Percentiles rank a stretch among this genome's conserved stretches.
Conservation (phyloP, 2,888 invertebrate species). For the Thymelicus acteon region DNA sequence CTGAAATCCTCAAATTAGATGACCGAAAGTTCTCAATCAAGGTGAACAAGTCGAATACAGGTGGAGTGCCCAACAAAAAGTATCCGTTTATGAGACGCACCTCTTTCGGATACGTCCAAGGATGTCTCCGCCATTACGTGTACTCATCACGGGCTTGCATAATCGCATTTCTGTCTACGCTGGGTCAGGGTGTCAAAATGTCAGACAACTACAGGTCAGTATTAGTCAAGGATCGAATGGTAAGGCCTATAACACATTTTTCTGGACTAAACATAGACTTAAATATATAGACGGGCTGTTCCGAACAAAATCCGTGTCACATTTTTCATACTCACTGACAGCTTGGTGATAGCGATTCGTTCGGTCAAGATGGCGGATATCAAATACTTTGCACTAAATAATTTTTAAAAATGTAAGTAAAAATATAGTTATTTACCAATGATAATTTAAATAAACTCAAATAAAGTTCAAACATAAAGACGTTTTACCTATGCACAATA, state of each 20-base stretch:
- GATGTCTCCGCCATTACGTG: slow-evolving; percentile 27
- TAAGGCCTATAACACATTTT: slow-evolving; percentile 10
- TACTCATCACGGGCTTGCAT: slow-evolving; percentile 22
- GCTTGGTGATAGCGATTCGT: too few relatives aligned
- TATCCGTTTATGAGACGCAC: slow-evolving; percentile 10
- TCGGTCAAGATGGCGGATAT: too few relatives aligned
- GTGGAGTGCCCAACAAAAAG: slow-evolving; percentile 6
- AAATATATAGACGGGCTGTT: too few relatives aligned
- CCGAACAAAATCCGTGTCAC: too few relatives aligned
- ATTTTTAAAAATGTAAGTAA: too few relatives aligned
- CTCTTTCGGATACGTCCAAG: slow-evolving; percentile 31
- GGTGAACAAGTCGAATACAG: not conserved
- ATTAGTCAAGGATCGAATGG: slow-evolving; percentile 29
- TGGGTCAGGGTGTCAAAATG: slow-evolving; percentile 43
- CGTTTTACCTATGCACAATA: too few relatives aligned
- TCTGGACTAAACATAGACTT: too few relatives aligned
- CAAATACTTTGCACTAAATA: too few relatives aligned
- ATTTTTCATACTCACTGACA: too few relatives aligned
- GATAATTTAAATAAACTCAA: too few relatives aligned
- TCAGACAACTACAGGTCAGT: slow-evolving; percentile 39
- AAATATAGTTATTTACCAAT: too few relatives aligned
- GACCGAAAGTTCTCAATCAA: not conserved
- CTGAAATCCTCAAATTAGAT: not conserved
- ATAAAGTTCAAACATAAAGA: too few relatives aligned
- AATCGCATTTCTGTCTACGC: slow-evolving; percentile 34